Evolutionary conservation across 2,888 invertebrate genomes (phyloP).

Genomic region (Drosophila acutilabella): DNA sequence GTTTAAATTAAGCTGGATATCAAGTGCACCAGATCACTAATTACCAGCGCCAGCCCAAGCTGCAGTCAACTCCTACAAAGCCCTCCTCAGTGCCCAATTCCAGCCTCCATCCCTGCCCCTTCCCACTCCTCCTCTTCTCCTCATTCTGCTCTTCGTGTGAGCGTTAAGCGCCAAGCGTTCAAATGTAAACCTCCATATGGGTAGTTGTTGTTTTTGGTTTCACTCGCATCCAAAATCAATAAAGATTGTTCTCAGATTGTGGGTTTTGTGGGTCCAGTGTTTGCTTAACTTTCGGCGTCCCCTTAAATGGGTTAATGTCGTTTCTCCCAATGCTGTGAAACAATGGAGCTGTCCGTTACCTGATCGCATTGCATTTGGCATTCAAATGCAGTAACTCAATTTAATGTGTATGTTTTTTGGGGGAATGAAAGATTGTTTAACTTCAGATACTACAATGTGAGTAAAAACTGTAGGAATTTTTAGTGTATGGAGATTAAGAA

Average conservation of each 20-base stretch:
- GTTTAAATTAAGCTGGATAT: slow-evolving; percentile 82
- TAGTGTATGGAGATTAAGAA: background rate
- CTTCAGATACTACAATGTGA: slow-evolving; percentile 14
- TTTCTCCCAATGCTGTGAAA: slow-evolving; percentile 47
- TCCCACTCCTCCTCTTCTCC: slow-evolving; percentile 23
- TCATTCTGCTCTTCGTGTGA: slow-evolving; percentile 59
- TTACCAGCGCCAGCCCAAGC: slow-evolving; percentile 78
- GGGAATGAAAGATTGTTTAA: slow-evolving; percentile 20
- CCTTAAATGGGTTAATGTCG: slow-evolving; percentile 72
- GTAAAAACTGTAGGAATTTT: background rate
- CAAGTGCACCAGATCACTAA: slow-evolving; percentile 84
- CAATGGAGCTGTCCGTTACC: slow-evolving; percentile 68
- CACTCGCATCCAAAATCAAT: slow-evolving; percentile 72
- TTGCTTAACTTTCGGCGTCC: slow-evolving; percentile 57
- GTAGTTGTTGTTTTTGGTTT: slow-evolving; percentile 30
- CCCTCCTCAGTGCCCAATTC: slow-evolving; percentile 18
- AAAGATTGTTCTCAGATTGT: slow-evolving; percentile 73
- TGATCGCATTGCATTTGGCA: slow-evolving; percentile 50
- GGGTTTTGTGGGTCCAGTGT: slow-evolving; percentile 36
- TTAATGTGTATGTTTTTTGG: slow-evolving; percentile 32
- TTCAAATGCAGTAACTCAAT: slow-evolving; percentile 62
- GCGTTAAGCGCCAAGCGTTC: slow-evolving; percentile 51
- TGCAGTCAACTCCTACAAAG: slow-evolving; percentile 20
- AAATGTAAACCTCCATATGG: slow-evolving; percentile 36
- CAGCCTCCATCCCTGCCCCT: background rate